Conservation (phyloP, 2,888 invertebrate species). For the Ormyrus labotus region DNA sequence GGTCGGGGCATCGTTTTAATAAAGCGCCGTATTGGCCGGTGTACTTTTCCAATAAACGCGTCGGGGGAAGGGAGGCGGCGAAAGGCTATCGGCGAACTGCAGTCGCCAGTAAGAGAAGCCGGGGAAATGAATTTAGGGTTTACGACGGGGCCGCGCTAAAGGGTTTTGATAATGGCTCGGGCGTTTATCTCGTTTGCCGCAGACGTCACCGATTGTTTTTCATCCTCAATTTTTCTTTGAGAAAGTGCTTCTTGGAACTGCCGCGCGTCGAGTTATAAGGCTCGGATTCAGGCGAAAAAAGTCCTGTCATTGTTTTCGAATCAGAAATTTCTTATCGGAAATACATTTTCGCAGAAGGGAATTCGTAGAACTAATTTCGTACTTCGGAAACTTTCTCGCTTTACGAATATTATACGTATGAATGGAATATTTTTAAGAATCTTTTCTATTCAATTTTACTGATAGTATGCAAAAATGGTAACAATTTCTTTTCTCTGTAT, state of each 20-base stretch:
- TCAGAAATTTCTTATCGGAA: slow-evolving; percentile 2
- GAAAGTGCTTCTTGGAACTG: neutral
- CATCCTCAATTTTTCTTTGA: slow-evolving; percentile 5
- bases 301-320: neutral
- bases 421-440: too few species aligned
- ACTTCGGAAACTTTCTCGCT: too few species aligned
- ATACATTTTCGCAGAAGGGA: neutral
- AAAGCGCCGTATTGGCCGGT: slow-evolving; percentile 43
- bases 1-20: slow-evolving; percentile 36
- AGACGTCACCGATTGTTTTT: slow-evolving; percentile 47
- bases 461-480: too few species aligned
- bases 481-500: too few species aligned
- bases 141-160: slow-evolving; percentile 12
- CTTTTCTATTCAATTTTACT: too few species aligned
- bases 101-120: neutral
- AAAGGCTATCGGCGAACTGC: slow-evolving; percentile 35
- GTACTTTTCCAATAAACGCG: slow-evolving; percentile 51
- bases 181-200: slow-evolving; percentile 39
- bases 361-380: too few species aligned
- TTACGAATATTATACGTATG: too few species aligned
- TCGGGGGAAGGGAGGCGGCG: neutral
- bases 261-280: neutral
- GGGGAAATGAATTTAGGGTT: slow-evolving; percentile 47
- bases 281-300: neutral
- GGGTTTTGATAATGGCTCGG: slow-evolving; percentile 9